Conservation (phyloP, 2,113 vertebrate species). For the Ameiurus melas region DNA sequence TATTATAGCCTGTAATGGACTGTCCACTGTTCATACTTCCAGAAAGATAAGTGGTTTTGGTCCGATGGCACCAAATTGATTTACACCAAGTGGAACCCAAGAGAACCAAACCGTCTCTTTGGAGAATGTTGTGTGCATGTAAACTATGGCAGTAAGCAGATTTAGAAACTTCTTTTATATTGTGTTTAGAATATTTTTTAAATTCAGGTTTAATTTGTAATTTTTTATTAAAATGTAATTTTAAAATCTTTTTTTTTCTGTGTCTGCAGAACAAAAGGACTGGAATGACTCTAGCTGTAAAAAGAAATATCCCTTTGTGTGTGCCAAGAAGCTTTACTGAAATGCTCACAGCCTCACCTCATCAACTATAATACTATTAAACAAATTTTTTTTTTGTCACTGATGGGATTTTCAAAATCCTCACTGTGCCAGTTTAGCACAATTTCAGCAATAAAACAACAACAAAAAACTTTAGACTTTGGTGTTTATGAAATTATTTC, state of each 20-base stretch:
- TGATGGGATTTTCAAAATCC: background rate
- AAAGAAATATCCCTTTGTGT: constrained; percentile 10
- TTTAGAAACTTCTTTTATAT: background rate
- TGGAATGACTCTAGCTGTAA: constrained; percentile 19
- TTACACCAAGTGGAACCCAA: constrained; percentile 16
- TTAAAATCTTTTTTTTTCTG: background rate
- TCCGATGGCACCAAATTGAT: constrained; percentile 15
- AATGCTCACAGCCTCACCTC: background rate
- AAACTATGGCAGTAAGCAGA: background rate
- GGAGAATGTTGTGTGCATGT: constrained; percentile 29
- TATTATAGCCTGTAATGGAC: background rate
- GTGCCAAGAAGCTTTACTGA: background rate
- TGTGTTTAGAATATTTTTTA: background rate
- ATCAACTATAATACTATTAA: background rate
- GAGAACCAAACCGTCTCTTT: background rate
- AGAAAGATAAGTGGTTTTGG: constrained; percentile 7
- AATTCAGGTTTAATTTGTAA: background rate
- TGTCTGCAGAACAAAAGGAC: constrained; percentile 4
- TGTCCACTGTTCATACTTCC: background rate
- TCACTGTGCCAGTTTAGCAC: background rate
- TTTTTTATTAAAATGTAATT: background rate
- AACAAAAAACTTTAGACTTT: background rate
- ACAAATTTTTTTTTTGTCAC: background rate
- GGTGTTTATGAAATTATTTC: background rate
- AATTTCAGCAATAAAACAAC: background rate